Conservation (phyloP, 2,797 vertebrate species). For the Enteromius thamalakanensis region DNA sequence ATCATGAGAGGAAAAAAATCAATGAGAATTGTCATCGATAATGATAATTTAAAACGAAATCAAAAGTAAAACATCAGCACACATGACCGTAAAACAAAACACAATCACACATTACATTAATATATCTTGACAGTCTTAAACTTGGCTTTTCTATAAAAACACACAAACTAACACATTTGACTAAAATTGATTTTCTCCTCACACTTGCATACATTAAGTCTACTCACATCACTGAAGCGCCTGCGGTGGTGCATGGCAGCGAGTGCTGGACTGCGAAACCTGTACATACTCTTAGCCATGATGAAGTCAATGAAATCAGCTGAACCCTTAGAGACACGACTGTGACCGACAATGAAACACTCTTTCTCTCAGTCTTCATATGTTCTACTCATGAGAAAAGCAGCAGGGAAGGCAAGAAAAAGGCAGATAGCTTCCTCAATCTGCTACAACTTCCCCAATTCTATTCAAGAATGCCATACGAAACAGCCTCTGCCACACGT, state of each 20-base stretch:
- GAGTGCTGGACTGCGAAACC: constrained; percentile 61
- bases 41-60: not conserved
- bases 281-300: constrained; percentile 63
- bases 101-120: constrained; percentile 1
- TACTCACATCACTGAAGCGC: constrained; percentile 78
- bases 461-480: not conserved
- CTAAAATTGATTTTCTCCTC: not conserved
- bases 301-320: constrained; percentile 58
- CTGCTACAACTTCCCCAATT: constrained; percentile 50
- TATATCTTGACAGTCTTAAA: not conserved
- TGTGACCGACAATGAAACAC: not conserved
- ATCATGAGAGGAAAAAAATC: not conserved
- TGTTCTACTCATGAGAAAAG: constrained; percentile 37
- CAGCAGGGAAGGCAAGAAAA: constrained; percentile 21
- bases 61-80: constrained; percentile 20
- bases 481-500: not conserved
- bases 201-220: not conserved
- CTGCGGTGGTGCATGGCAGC: constrained; percentile 68
- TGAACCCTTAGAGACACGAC: not conserved
- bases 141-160: not conserved
- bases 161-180: not conserved
- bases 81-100: constrained; percentile 9
- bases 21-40: not conserved
- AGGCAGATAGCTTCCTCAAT: constrained; percentile 54
- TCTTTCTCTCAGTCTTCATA: not conserved